A percentile compares a stretch with the other conserved stretches of the same genome.
These are phyloP conservation scores for Tupiocoris notatus DNA, from an alignment of 2,888 invertebrate species.

Conservation along the genomic window DNA sequence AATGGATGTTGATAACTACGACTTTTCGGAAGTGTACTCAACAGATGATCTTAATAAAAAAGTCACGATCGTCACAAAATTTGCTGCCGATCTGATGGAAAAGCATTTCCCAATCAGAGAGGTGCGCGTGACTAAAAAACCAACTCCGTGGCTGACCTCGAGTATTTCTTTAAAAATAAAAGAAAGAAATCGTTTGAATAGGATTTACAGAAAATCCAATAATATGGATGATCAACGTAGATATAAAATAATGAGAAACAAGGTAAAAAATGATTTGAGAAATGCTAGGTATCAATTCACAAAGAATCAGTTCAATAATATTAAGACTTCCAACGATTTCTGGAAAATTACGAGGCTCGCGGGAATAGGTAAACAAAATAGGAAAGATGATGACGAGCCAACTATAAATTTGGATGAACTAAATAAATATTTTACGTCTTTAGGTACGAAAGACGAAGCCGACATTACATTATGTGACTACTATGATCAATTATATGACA, in stretches of 20 bases:
- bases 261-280: not conserved
- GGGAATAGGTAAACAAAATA: not conserved
- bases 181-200: not conserved
- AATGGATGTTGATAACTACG: not conserved
- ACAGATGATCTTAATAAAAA: not conserved
- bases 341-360: not conserved
- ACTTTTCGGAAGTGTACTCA: not conserved
- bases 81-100: not conserved
- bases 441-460: not conserved
- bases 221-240: not conserved
- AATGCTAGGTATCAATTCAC: not conserved
- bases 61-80: not conserved
- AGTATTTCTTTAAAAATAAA: not conserved
- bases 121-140: conserved; percentile 5
- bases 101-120: conserved; percentile 2
- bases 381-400: not conserved
- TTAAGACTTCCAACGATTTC: not conserved
- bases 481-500: not conserved
- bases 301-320: not conserved
- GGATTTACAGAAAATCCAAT: not conserved
- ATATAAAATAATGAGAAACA: conserved; percentile 7
- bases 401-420: not conserved
- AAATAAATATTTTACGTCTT: not conserved
- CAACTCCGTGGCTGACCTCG: not conserved
- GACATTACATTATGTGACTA: not conserved